Conservation (phyloP, 2,888 invertebrate genomes). For the Machimus atricapillus region DNA sequence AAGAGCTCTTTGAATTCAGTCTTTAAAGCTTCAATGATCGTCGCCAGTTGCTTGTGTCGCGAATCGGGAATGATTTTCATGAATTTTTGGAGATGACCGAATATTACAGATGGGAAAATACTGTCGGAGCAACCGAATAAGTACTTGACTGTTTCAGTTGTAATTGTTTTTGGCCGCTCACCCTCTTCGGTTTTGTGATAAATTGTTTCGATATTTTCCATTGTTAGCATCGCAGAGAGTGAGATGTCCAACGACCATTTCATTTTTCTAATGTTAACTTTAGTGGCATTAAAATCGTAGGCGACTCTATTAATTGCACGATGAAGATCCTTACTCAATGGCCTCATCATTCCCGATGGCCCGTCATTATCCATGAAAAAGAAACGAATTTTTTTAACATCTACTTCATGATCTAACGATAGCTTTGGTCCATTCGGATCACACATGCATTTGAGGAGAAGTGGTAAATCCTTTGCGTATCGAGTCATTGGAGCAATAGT, state of each 20-base stretch:
- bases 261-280: conserved; percentile 71
- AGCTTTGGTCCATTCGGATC: conserved; percentile 65
- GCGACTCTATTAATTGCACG: conserved; percentile 60
- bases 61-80: conserved; percentile 67
- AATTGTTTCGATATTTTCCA: conserved; percentile 71
- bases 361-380: conserved; percentile 84
- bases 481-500: conserved; percentile 86
- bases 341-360: conserved; percentile 68
- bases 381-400: conserved; percentile 71
- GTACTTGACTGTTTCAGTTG: conserved; percentile 70
- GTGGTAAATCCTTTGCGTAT: conserved; percentile 82
- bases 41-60: conserved; percentile 65
- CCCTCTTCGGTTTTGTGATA: conserved; percentile 71
- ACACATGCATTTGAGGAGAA: conserved; percentile 75
- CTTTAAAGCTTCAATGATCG: conserved; percentile 67
- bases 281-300: conserved; percentile 60
- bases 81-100: conserved; percentile 70
- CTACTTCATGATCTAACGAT: conserved; percentile 63
- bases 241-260: conserved; percentile 72
- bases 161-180: conserved; percentile 68
- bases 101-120: conserved; percentile 67
- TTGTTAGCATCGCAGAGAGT: conserved; percentile 67
- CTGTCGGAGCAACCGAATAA: conserved; percentile 62
- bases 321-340: conserved; percentile 58
- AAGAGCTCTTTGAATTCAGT: conserved; percentile 68